Evolutionary conservation across 64 coral and sea anemone species (phyloP).

Genomic region (Porites australiensis): DNA sequence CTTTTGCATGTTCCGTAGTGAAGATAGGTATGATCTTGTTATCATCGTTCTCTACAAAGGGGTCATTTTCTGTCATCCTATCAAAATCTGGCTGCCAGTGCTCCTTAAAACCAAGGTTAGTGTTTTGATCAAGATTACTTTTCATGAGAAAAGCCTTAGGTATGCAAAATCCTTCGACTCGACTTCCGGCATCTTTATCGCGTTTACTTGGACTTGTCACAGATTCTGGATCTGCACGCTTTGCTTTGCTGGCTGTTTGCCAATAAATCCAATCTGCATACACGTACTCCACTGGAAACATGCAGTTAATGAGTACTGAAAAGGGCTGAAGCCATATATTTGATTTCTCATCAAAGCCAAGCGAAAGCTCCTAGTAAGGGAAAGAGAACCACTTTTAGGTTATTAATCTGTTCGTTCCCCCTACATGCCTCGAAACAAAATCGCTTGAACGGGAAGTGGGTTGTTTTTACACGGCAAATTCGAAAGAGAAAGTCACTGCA

Average conservation of each 20-base stretch:
- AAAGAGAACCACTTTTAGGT: not conserved
- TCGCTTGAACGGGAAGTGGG: no score
- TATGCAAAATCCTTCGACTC: constrained; percentile 60
- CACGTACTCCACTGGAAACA: constrained; percentile 87
- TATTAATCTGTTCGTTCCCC: no score
- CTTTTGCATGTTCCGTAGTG: constrained; percentile 45
- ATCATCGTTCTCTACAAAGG: constrained; percentile 29
- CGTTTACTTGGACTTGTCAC: not conserved
- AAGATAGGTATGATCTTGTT: constrained; percentile 38
- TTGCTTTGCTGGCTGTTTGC: constrained; percentile 10
- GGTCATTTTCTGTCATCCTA: constrained; percentile 13
- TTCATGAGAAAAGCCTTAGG: constrained; percentile 46
- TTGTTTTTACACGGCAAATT: no score
- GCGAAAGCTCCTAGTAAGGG: not conserved
- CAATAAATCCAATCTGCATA: constrained; percentile 81
- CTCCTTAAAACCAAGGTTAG: not conserved
- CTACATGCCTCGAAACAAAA: not conserved
- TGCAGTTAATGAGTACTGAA: constrained; percentile 72
- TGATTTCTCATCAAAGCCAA: constrained; percentile 72
- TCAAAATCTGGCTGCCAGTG: constrained; percentile 61
- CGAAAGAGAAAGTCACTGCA: no score
- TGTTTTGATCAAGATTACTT: not conserved
- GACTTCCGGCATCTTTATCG: constrained; percentile 59
- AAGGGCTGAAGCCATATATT: constrained; percentile 76
- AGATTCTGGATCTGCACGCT: constrained; percentile 5